Conservation (phyloP, 2,888 invertebrate species). For the Trimorus sp. region DNA sequence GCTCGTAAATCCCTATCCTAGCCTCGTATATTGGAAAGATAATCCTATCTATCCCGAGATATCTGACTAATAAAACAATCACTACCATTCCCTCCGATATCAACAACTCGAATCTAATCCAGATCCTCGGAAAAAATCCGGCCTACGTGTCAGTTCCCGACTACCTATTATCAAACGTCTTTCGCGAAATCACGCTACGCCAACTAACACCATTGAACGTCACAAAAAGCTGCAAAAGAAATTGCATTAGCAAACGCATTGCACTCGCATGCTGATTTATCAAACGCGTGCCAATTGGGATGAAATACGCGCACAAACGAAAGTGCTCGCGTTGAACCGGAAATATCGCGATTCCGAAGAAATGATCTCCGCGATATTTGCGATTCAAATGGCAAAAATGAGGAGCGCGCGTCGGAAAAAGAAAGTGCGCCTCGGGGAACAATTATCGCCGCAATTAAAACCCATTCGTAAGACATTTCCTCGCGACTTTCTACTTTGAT, state of each 20-base stretch:
- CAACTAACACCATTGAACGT: not conserved
- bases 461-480: not conserved
- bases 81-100: conserved; percentile 5
- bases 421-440: not conserved
- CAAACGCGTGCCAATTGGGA: not conserved
- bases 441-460: too few species aligned
- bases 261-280: conserved; percentile 4
- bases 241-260: conserved; percentile 5
- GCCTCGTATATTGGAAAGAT: conserved; percentile 19
- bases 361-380: conserved; percentile 22
- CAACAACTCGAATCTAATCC: conserved; percentile 2
- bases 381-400: conserved; percentile 18
- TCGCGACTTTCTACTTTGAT: too few species aligned
- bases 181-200: not conserved
- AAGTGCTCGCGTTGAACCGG: conserved; percentile 34
- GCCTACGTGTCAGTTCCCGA: not conserved
- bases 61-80: conserved; percentile 39
- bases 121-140: not conserved
- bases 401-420: not conserved
- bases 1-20: conserved; percentile 11
- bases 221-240: not conserved
- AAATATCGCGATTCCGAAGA: conserved; percentile 29
- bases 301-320: conserved; percentile 7
- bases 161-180: not conserved
- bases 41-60: conserved; percentile 29